phyloP scores from a whole-genome alignment of 2,888 invertebrate genomes.

The Netelia virgata region DNA sequence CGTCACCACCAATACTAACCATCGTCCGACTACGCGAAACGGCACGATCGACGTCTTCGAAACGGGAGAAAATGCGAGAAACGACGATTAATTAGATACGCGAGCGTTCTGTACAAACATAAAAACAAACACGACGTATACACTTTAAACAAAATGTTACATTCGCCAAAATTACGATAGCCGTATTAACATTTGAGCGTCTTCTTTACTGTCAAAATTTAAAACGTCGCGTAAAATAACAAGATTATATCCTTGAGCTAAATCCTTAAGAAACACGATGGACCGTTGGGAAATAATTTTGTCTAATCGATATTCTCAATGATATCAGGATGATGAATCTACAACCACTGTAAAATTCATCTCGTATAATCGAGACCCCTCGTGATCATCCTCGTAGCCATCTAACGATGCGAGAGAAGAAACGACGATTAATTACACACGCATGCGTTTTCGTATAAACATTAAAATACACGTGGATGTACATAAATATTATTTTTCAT shows the following conservation, averaged over 20 bases:
- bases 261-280: background rate
- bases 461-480: too few species aligned
- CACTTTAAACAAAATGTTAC: background rate
- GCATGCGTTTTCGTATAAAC: too few species aligned
- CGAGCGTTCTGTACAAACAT: background rate
- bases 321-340: background rate
- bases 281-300: background rate
- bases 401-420: background rate
- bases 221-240: background rate
- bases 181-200: too few species aligned
- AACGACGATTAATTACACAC: background rate
- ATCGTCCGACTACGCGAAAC: conserved; percentile 6
- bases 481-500: too few species aligned
- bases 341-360: conserved; percentile 10
- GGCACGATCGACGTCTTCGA: conserved; percentile 7
- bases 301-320: background rate
- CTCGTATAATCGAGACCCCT: conserved; percentile 19
- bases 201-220: too few species aligned
- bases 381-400: conserved; percentile 39
- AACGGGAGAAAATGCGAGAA: conserved; percentile 31
- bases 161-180: background rate
- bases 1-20: conserved; percentile 17
- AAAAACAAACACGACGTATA: conserved; percentile 13
- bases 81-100: conserved; percentile 8
- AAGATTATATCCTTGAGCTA: background rate